Evolutionary conservation across 2,888 invertebrate genomes (phyloP), one percentile per base, ranked within the genome.

Genomic region (Steinernema hermaphroditum): DNA sequence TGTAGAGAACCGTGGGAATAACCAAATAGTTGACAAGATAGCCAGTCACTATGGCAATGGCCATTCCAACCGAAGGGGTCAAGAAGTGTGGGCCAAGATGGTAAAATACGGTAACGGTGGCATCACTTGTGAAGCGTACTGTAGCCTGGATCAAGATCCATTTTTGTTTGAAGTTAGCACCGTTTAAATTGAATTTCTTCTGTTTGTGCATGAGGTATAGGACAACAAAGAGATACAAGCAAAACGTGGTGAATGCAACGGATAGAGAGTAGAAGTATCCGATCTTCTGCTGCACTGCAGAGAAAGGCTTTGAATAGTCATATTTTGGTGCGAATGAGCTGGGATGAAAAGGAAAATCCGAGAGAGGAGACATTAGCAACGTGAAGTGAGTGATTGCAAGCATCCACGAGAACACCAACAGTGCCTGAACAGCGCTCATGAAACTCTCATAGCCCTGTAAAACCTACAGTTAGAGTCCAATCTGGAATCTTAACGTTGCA

Each of bases 101-200:
- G 32, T 62, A 62, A n/a, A 62, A 62, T 27, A 62, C 16, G 6
- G 62, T 62, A 1, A 62, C 62, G 32, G 62, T 62, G 16, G 32
- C 29, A 16, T 62, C 62, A 4, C 32, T 29, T 12, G 32, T 29
- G 19, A 62, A 62, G 1, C 34, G 22, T 1, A 62, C 6, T 12
- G 19, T 4, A 9, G 62, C 62, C n/a, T 62, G 62, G 2, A 9
- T 19, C 2, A 62, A 62, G n/a, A 62, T 62, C 16, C 29, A 62
- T 32, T 62, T 62, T 16, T 62, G 62, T 16, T 62, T 62, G 32
- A 62, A 62, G n/a, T 62, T 14, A 16, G 32, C 1, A 1, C 16
- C 4, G 12, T 29, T 22, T 8, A 62, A 16, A 1, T 32, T 27
- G 32, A 27, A 29, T 14, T 32, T 62, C 1, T 32, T 2, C 16